Evolutionary conservation across 2,797 vertebrate genomes (phyloP), one percentile per base, ranked within the genome.

Genomic region (Gymnoscopelus microlampas): DNA sequence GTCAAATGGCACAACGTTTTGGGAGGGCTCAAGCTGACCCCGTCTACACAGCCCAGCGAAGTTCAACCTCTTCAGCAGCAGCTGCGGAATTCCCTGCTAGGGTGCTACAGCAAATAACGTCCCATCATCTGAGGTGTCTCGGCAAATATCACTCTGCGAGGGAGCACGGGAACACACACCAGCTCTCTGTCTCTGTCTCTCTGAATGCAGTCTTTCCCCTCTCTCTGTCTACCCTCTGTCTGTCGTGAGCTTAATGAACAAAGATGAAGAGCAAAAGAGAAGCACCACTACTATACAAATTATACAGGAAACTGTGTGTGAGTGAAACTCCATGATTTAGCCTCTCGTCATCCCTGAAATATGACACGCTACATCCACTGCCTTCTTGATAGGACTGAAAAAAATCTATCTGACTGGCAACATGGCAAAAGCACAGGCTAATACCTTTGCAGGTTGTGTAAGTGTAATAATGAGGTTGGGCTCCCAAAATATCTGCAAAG

Each of bases 91-190:
- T 95, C 93, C 84, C 93, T 89, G 92, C 91, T 87, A 93, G 91
- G 92, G 92, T 94, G 94, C 93, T 93, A 94, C 91, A 92, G 94
- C 93, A 96, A 96, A 97, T 88, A 95, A 86, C 83, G 81, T 90
- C 85, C 89, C 87, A 74, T 91, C 90, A 84, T 92, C 87, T 81
- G 83, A 90, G 86, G 87, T 82, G 87, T 91, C 88, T 91, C 77
- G 5, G 84, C 84, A 93, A 93, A 92, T 83, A 92, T 78, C 71
- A 80, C 77, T 68, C 79, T 51, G 72, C 63, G 64, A 80, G 68
- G 74, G 81, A 79, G 78, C 70, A 29, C n/a, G 49, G 53, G 63
- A 57, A 53, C 71, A 75, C 81, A 77, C 56, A 64, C 23, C 62
- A 15, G 60, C 65, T 56, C 69, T 64, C 66, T 68, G 51, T 77